Evolutionary conservation across 2,888 invertebrate genomes (phyloP).

Genomic region (Xanthorhoe designata): DNA sequence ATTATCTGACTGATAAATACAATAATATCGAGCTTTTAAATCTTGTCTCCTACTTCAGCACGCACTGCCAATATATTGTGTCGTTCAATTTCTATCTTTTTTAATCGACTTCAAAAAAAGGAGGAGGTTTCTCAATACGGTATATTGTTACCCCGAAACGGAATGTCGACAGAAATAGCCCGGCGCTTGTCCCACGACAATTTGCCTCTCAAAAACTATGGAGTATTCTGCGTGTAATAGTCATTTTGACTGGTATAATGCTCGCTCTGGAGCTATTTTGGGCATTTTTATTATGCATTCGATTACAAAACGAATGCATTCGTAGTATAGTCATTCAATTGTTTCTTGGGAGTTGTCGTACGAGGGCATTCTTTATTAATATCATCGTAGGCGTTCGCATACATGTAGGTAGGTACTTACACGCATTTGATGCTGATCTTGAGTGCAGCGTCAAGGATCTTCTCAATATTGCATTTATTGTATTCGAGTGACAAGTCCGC

Average conservation of each 20-base stretch:
- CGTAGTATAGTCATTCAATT: neutral
- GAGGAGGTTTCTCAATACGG: slow-evolving; percentile 49
- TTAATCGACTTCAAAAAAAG: no score
- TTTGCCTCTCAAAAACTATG: slow-evolving; percentile 53
- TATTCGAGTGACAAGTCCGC: slow-evolving; percentile 30
- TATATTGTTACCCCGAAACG: slow-evolving; percentile 58
- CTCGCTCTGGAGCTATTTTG: slow-evolving; percentile 9
- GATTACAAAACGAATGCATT: slow-evolving; percentile 13
- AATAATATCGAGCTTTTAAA: slow-evolving; percentile 16
- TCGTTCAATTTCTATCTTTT: slow-evolving; percentile 47
- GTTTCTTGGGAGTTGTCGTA: neutral
- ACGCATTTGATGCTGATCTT: neutral
- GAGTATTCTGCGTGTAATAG: neutral
- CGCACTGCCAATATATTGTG: neutral
- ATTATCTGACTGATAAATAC: slow-evolving; percentile 4
- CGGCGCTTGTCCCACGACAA: slow-evolving; percentile 59
- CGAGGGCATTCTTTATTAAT: neutral
- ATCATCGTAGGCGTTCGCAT: no score
- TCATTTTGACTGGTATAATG: slow-evolving; percentile 38
- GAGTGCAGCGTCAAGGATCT: slow-evolving; percentile 14
- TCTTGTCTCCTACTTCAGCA: slow-evolving; percentile 1
- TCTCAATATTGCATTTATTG: slow-evolving; percentile 28
- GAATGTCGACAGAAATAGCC: slow-evolving; percentile 61
- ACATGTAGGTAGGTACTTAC: no score
- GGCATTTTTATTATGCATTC: slow-evolving; percentile 4